Conservation (phyloP, 2,888 invertebrate genomes). For the Anticlea derivata region DNA sequence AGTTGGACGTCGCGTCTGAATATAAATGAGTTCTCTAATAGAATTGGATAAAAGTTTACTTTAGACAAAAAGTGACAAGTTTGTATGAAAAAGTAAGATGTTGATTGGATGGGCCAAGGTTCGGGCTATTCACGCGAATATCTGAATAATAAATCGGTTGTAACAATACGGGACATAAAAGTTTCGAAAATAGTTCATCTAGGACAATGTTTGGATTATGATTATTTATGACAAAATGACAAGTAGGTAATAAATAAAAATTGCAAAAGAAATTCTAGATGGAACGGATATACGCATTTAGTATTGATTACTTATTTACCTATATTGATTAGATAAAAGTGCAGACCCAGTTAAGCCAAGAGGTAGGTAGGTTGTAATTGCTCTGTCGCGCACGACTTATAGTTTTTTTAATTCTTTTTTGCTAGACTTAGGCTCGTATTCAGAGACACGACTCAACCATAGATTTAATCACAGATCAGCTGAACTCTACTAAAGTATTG, state of each 20-base stretch:
- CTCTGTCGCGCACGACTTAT: too few relatives aligned
- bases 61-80: slow-evolving; percentile 55
- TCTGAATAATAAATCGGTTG: slow-evolving; percentile 17
- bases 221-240: not conserved
- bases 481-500: too few relatives aligned
- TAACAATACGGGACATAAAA: slow-evolving; percentile 1
- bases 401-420: too few relatives aligned
- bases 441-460: too few relatives aligned
- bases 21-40: slow-evolving; percentile 63
- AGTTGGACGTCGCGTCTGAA: slow-evolving; percentile 50
- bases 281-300: not conserved
- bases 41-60: slow-evolving; percentile 61
- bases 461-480: too few relatives aligned
- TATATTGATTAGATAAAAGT: too few relatives aligned
- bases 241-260: not conserved
- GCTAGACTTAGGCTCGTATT: too few relatives aligned
- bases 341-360: too few relatives aligned
- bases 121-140: slow-evolving; percentile 9
- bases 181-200: not conserved
- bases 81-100: slow-evolving; percentile 49
- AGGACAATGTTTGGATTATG: not conserved
- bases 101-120: slow-evolving; percentile 40
- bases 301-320: not conserved
- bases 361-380: too few relatives aligned
- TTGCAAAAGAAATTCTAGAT: not conserved